phyloP scores from a whole-genome alignment of 2,797 vertebrate species.

The Gorsachius magnificus region DNA sequence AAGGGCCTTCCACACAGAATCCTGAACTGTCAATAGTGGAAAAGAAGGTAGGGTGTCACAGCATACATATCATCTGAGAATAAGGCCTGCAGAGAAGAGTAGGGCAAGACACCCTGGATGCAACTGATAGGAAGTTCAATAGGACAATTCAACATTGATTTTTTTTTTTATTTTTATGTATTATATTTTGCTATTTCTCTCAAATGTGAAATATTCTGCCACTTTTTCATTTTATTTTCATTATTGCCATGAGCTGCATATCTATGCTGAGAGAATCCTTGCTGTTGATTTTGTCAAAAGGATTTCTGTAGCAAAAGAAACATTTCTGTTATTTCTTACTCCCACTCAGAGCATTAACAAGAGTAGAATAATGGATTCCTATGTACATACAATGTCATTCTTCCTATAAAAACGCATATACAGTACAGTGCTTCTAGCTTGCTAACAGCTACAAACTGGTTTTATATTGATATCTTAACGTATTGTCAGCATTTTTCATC shows the following conservation, averaged over 20 bases:
- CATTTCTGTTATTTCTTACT: slow-evolving; percentile 1
- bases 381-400: neutral
- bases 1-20: neutral
- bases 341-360: neutral
- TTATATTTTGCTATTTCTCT: neutral
- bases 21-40: neutral
- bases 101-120: neutral
- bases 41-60: neutral
- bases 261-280: neutral
- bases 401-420: neutral
- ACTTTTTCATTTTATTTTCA: neutral
- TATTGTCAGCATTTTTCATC: neutral
- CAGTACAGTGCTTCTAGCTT: neutral
- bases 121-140: neutral
- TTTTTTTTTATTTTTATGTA: neutral
- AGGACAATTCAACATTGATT: neutral
- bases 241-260: neutral
- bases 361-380: neutral
- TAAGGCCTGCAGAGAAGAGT: neutral
- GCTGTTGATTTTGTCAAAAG: neutral
- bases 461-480: neutral
- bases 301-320: slow-evolving; percentile 14
- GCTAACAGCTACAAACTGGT: neutral
- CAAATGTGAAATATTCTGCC: neutral
- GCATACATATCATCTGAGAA: neutral